Base-by-base conservation (phyloP, 2,113 vertebrate genomes). In the Takifugu bimaculatus region DNA sequence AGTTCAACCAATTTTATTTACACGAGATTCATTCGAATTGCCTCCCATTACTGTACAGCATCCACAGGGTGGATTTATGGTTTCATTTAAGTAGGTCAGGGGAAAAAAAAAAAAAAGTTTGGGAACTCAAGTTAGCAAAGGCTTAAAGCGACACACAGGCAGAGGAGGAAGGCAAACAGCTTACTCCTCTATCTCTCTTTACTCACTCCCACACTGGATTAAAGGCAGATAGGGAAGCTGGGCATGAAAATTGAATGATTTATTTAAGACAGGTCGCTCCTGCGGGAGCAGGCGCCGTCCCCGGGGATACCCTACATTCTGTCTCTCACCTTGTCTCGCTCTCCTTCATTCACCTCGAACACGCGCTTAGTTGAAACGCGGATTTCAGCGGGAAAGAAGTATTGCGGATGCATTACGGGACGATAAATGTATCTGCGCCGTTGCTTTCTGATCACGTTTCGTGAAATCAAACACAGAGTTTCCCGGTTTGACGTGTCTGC, bases 261-360 rank as follows among this genome's bases (percentile, higher is more conserved):
- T 88, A 87, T 87, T 88, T 83, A 81, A 86, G 82, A 86, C 87
- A 87, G 85, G 85, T 87, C 69, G 54, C 75, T 83, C 79, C 74
- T 66, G 63, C 60, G 71, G 79, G 76, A 87, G 76, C 77, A 70
- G 81, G 77, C 67, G 57, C 66, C 54, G 64, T 84, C 85, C 81
- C 74, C 26, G 74, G 78, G 87, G 87, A 81, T 84, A 57, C 70
- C 78, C 79, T 75, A 55, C 70, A 77, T 85, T 81, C 61, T 74
- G 42, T 76, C 64, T 78, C 54, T 65, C n/a, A 61, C 65, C 69
- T 50, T 42, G 35, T 55, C 39, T 57, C 39, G 68, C 28, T 43
- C 32, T 29, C 62, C 26, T 57, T 69, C 69, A 57, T 63, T 67
- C 26, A 54, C 52, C 69, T 48, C 53, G 28, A 48, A 63, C 63